A percentile compares a stretch with the other conserved stretches of the same genome.
phyloP scores from a whole-genome alignment of 2,113 vertebrate genomes.

The Arvicanthis niloticus region DNA sequence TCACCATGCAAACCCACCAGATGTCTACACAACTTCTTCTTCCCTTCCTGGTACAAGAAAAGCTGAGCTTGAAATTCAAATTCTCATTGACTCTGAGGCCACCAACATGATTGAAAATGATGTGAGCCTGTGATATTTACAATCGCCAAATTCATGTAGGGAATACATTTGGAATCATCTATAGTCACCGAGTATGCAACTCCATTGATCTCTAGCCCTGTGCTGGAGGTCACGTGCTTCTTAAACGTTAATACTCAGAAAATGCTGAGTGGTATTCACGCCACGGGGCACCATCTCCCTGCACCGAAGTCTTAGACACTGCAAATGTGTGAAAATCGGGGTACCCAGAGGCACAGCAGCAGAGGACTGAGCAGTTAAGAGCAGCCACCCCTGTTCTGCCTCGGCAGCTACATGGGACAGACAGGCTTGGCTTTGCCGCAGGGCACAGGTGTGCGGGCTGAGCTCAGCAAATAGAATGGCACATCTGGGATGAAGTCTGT shows the following conservation, averaged over 20 bases:
- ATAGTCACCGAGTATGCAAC: background rate
- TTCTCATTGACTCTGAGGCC: constrained; percentile 60
- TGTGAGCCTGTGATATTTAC: constrained; percentile 51
- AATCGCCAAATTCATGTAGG: constrained; percentile 22
- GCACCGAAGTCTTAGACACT: background rate
- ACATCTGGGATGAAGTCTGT: background rate
- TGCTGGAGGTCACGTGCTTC: background rate
- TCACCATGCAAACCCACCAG: background rate
- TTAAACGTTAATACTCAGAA: background rate
- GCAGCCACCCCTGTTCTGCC: background rate
- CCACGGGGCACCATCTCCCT: background rate
- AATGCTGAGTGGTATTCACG: accelerated
- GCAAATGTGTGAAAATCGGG: background rate
- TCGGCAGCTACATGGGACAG: background rate
- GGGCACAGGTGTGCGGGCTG: constrained; percentile 27
- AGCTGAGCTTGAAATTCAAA: constrained; percentile 40
- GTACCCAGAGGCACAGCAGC: background rate
- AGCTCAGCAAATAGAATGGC: background rate
- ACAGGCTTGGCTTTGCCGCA: background rate
- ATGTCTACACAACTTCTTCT: background rate
- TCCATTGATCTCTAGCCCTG: background rate
- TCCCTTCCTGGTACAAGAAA: constrained; percentile 36
- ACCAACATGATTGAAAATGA: constrained; percentile 32
- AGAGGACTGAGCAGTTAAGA: background rate
- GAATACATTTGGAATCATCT: constrained; percentile 18